Evolutionary conservation across 2,888 invertebrate genomes (phyloP).

Genomic region (Polietes domitor): DNA sequence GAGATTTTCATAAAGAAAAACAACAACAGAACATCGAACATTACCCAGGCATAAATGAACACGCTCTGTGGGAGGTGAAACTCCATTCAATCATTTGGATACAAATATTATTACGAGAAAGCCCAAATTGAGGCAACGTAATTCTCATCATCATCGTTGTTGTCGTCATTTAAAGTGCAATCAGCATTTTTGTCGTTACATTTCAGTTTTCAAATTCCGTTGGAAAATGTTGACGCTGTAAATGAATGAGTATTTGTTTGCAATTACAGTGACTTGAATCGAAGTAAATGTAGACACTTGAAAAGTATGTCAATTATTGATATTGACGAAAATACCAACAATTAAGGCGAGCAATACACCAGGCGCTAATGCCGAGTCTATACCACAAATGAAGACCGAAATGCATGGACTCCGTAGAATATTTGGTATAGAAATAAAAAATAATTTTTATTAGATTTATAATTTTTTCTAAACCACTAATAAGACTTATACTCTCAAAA

Average conservation of each 20-base stretch:
- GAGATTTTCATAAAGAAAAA: background rate
- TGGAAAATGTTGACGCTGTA: background rate
- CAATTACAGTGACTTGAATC: background rate
- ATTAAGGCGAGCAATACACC: too few relatives aligned
- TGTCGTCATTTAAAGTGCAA: background rate
- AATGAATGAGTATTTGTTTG: background rate
- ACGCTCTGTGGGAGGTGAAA: slow-evolving; percentile 41
- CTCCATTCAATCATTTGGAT: background rate
- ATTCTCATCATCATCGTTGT: background rate
- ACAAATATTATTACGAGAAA: slow-evolving; percentile 29
- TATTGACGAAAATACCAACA: too few relatives aligned
- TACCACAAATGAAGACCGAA: too few relatives aligned
- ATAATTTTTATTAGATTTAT: too few relatives aligned
- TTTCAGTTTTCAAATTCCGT: background rate
- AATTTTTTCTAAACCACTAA: too few relatives aligned
- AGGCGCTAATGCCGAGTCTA: too few relatives aligned
- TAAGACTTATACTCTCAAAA: too few relatives aligned
- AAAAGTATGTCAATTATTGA: background rate
- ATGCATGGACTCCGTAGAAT: too few relatives aligned
- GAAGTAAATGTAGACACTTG: too few relatives aligned
- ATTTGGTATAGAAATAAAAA: too few relatives aligned
- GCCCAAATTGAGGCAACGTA: background rate
- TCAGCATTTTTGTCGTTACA: background rate
- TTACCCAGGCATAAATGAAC: slow-evolving; percentile 45
- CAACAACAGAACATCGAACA: slow-evolving; percentile 8